These are phyloP conservation scores for Neodiprion lecontei DNA, from an alignment of 1,140 invertebrate genomes.

Conservation along the genomic window DNA sequence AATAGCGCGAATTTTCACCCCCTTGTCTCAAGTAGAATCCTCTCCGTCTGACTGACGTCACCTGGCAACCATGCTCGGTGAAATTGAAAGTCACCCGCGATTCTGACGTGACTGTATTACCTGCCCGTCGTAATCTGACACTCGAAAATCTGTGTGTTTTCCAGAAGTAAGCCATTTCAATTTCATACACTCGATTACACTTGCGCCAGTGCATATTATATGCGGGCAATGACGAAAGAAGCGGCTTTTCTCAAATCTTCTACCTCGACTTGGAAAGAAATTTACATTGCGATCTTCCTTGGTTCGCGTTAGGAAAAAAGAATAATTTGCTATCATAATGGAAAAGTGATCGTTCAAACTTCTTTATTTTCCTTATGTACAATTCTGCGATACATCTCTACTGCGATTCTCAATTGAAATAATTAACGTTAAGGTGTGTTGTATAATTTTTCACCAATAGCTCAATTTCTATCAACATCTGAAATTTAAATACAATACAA, in stretches of 20 bases:
- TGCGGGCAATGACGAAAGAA: not conserved
- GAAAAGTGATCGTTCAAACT: not conserved
- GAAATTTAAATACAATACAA: too few species aligned
- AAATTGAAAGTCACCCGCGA: not conserved
- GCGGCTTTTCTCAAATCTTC: not conserved
- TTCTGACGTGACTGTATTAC: constrained; percentile 1
- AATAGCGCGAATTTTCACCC: not conserved
- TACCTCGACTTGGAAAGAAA: too few species aligned
- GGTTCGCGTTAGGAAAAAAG: too few species aligned
- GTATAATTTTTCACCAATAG: too few species aligned
- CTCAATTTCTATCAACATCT: too few species aligned
- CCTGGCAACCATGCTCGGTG: not conserved
- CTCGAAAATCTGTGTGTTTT: not conserved
- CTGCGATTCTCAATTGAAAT: too few species aligned
- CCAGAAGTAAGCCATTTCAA: not conserved
- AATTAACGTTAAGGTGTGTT: too few species aligned
- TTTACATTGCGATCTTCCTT: too few species aligned
- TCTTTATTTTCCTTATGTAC: not conserved
- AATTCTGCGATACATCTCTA: too few species aligned
- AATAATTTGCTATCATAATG: not conserved
- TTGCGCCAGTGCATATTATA: not conserved
- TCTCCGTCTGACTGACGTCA: not conserved
- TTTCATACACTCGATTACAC: not conserved
- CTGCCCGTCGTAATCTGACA: not conserved
- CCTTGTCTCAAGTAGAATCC: not conserved